A percentile compares a stretch with the other conserved stretches of the same genome.
phyloP scores from a whole-genome alignment of 2,113 vertebrate genomes.

The Crotalus horridus region DNA sequence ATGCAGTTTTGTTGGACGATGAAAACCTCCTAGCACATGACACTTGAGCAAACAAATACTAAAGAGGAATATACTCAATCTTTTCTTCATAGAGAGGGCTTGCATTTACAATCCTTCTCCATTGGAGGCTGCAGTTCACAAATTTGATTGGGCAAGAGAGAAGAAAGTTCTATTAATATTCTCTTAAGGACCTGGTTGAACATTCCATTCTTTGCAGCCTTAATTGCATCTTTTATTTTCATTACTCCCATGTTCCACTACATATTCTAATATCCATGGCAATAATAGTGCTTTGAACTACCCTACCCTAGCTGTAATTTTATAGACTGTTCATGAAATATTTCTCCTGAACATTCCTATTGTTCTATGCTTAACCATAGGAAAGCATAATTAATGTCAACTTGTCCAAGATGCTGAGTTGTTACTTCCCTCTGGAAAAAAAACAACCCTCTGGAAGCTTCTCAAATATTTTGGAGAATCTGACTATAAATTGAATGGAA shows the following conservation, averaged over 20 bases:
- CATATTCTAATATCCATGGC: not conserved
- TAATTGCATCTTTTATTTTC: slow-evolving; percentile 1
- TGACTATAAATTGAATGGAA: not conserved
- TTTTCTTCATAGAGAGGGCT: not conserved
- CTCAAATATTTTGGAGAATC: not conserved
- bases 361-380: slow-evolving; percentile 11
- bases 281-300: not conserved
- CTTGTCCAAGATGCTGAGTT: not conserved
- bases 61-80: not conserved
- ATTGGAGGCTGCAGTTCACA: slow-evolving; percentile 8
- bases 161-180: not conserved
- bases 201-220: not conserved
- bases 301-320: not conserved
- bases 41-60: slow-evolving; percentile 11
- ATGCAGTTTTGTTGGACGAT: slow-evolving; percentile 5
- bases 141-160: slow-evolving; percentile 16
- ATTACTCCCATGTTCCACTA: slow-evolving; percentile 8
- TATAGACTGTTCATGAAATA: not conserved
- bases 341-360: not conserved
- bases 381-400: not conserved
- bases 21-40: not conserved
- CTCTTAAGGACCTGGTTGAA: slow-evolving; percentile 9
- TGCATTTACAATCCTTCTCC: not conserved
- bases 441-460: not conserved
- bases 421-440: not conserved